phyloP scores from a whole-genome alignment of 2,888 invertebrate species.

The Pyralis farinalis region DNA sequence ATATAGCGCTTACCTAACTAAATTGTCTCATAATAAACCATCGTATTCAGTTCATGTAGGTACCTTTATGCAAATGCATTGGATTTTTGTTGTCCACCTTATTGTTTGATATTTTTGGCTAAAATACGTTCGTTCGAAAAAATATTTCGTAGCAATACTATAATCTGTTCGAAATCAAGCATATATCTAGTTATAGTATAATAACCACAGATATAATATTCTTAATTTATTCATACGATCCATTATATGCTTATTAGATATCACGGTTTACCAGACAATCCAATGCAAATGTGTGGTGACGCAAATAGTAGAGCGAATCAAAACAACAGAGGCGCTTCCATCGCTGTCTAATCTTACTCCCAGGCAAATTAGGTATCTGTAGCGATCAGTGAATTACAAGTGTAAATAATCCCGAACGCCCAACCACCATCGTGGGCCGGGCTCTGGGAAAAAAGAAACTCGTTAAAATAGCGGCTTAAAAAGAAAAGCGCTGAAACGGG shows the following conservation, averaged over 20 bases:
- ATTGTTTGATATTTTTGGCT: no score
- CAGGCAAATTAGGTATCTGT: constrained; percentile 60
- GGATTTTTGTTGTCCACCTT: no score
- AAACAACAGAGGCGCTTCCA: constrained; percentile 21
- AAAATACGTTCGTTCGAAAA: no score
- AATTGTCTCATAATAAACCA: no score
- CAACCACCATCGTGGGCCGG: constrained; percentile 75
- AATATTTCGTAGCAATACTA: not conserved
- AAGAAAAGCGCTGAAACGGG: constrained; percentile 81
- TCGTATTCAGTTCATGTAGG: no score
- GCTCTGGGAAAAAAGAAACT: constrained; percentile 71
- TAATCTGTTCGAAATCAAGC: not conserved
- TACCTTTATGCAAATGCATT: no score
- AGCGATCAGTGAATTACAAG: constrained; percentile 76
- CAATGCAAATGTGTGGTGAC: constrained; percentile 5
- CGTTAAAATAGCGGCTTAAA: constrained; percentile 80
- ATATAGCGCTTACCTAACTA: not conserved
- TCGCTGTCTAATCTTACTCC: constrained; percentile 28
- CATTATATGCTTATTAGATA: not conserved
- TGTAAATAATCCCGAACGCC: constrained; percentile 79
- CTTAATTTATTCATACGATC: not conserved
- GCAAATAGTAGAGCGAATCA: constrained; percentile 1
- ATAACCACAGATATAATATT: not conserved
- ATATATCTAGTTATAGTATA: not conserved
- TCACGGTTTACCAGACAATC: not conserved